Evolutionary conservation across 2,888 invertebrate species (phyloP).

Genomic region (Cryptops parisi): DNA sequence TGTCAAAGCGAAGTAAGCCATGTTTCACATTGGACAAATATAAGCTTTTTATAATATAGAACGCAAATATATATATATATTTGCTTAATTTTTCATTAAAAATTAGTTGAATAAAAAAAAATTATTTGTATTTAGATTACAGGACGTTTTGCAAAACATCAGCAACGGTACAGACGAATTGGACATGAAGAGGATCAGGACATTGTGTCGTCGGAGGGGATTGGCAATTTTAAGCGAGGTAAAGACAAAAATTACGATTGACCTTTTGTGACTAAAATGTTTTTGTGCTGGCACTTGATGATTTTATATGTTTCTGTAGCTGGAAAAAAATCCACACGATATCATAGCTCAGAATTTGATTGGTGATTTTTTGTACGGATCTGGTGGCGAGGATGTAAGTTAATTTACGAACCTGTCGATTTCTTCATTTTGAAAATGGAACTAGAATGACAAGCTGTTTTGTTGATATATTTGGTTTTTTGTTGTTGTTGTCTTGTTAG

Average conservation of each 20-base stretch:
- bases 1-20: constrained; percentile 35
- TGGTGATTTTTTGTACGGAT: constrained; percentile 69
- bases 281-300: too few species aligned
- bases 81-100: background rate
- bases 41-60: too few species aligned
- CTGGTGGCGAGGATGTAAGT: constrained; percentile 22
- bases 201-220: constrained; percentile 50
- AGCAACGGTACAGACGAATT: constrained; percentile 34
- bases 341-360: constrained; percentile 60
- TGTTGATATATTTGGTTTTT: background rate
- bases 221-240: constrained; percentile 1
- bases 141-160: constrained; percentile 37
- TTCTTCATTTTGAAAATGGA: too few species aligned
- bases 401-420: background rate
- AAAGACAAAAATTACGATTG: too few species aligned
- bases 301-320: constrained; percentile 24
- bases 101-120: too few species aligned
- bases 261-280: too few species aligned
- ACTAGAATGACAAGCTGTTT: too few species aligned
- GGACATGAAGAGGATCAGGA: constrained; percentile 58
- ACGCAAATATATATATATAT: background rate
- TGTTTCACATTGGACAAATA: too few species aligned
- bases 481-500: background rate
- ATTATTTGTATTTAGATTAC: too few species aligned
- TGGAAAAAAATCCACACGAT: constrained; percentile 64